Base-by-base conservation (phyloP, 1,140 invertebrate species). In the Bombus confusus region DNA sequence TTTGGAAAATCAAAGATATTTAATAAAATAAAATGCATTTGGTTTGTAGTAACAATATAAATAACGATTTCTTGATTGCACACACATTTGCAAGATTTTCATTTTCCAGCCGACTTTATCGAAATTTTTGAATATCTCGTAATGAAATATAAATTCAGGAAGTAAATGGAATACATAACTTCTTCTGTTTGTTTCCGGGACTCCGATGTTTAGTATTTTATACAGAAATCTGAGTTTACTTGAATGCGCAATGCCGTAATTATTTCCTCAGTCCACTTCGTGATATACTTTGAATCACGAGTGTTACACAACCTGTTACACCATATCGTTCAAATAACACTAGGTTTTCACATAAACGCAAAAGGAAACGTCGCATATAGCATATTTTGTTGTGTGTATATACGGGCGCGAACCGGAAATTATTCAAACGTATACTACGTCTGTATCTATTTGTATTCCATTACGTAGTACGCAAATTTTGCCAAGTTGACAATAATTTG, bases 251-350 rank as follows among this genome's bases (percentile, higher is more conserved):
- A 62, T 34, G 22, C 22, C 41, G 22, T 76, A 72, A 85, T 72
- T 72, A 68, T 43, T 74, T 85, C 78, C 84, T 71, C n/a, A 79
- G 6, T 52, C 1, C 18, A 47, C 37, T 52, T 68, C 64, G 77
- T 9, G 28, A 39, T 74, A 43, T 22, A 43, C 1, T 77, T 86
- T 83, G 85, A 83, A 71, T 86, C 73, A 39, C 12, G 4, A 18
- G 0, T 39, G 41, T 86, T 86, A 43, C 80, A 72, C 64, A 86
- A 86, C 34, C 57, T 47, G 37, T 86, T 86, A 73, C 85, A 47
- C 39, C 31, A 81, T 22, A 75, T 85, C 84, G 39, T 37, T 74
- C 84, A 59, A 83, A 84, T 52, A 79, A 79, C 39, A 62, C n/a
- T 47, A 22, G 13, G 31, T 34, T 71, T 52, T 25, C 13, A 59